Evolutionary conservation across 2,113 vertebrate genomes (phyloP).

Genomic region (Daubentonia madagascariensis): DNA sequence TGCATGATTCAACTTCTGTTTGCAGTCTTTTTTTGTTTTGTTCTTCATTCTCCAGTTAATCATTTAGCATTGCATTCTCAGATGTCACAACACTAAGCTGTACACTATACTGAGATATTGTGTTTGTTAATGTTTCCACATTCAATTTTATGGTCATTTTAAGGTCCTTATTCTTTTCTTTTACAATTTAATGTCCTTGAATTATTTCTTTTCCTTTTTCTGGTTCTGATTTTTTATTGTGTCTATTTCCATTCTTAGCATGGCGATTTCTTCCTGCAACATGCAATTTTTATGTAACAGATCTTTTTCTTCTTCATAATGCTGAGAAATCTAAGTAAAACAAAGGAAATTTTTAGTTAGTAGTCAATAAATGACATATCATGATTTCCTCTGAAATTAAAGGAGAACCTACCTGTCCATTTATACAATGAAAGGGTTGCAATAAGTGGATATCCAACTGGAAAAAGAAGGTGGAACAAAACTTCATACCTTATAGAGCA

Average conservation of each 20-base stretch:
- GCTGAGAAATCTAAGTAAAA: slow-evolving; percentile 84
- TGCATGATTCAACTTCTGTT: slow-evolving; percentile 84
- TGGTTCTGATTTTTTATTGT: slow-evolving; percentile 80
- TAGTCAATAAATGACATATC: not conserved
- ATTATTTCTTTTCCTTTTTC: slow-evolving; percentile 87
- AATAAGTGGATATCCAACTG: not conserved
- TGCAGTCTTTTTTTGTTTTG: slow-evolving; percentile 88
- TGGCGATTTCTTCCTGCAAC: slow-evolving; percentile 88
- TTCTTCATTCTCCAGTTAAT: slow-evolving; percentile 82
- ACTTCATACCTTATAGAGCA: not conserved
- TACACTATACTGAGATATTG: slow-evolving; percentile 86
- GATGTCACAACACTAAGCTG: slow-evolving; percentile 88
- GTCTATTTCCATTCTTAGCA: slow-evolving; percentile 87
- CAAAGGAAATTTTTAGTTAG: not conserved
- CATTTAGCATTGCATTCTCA: slow-evolving; percentile 83
- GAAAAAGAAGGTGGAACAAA: not conserved
- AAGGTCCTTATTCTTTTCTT: slow-evolving; percentile 89
- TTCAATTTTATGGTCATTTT: slow-evolving; percentile 89
- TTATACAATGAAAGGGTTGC: not conserved
- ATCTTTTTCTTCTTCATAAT: slow-evolving; percentile 85
- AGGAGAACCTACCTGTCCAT: not conserved
- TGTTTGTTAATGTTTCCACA: slow-evolving; percentile 89
- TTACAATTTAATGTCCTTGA: slow-evolving; percentile 89
- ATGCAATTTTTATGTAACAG: slow-evolving; percentile 83
- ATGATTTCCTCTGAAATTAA: slow-evolving; percentile 22